A percentile compares a stretch with the other conserved stretches of the same genome.
These are phyloP conservation scores for Cinclus mexicanus DNA, from an alignment of 2,113 vertebrate species.

Conservation along the genomic window DNA sequence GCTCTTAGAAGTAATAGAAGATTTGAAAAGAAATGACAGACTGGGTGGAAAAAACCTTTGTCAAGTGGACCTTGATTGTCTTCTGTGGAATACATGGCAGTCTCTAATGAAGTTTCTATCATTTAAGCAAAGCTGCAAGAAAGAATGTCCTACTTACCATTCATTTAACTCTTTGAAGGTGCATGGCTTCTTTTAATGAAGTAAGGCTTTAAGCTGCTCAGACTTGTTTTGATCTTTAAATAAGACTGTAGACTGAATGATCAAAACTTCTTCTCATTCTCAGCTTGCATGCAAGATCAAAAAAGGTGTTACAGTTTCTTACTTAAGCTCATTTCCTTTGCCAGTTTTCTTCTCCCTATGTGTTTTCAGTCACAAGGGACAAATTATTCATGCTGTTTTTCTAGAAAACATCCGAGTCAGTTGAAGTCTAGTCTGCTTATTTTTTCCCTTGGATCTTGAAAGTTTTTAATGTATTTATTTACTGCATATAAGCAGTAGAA, in stretches of 20 bases:
- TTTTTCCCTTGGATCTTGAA: not conserved
- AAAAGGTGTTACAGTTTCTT: slow-evolving; percentile 28
- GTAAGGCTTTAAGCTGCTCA: not conserved
- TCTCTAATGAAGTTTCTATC: not conserved
- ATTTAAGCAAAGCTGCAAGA: not conserved
- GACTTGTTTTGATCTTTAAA: slow-evolving; percentile 40
- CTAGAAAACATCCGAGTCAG: not conserved
- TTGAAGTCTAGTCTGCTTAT: not conserved
- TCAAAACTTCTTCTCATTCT: slow-evolving; percentile 9
- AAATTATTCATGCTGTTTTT: not conserved
- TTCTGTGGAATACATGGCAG: not conserved
- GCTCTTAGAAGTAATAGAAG: not conserved
- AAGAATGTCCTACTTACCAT: not conserved
- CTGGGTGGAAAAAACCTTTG: not conserved
- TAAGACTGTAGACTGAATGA: not conserved
- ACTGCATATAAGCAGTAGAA: not conserved
- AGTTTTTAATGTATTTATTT: slow-evolving; percentile 21
- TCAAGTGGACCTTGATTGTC: not conserved
- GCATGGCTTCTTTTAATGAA: slow-evolving; percentile 9
- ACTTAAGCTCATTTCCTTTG: slow-evolving; percentile 1
- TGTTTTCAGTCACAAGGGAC: not conserved
- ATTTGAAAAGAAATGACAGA: not conserved
- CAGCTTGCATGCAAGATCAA: slow-evolving; percentile 33
- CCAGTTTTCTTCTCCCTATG: not conserved
- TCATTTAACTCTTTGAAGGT: not conserved